Base-by-base conservation (phyloP, 1,140 invertebrate species). In the Bombus affinis region DNA sequence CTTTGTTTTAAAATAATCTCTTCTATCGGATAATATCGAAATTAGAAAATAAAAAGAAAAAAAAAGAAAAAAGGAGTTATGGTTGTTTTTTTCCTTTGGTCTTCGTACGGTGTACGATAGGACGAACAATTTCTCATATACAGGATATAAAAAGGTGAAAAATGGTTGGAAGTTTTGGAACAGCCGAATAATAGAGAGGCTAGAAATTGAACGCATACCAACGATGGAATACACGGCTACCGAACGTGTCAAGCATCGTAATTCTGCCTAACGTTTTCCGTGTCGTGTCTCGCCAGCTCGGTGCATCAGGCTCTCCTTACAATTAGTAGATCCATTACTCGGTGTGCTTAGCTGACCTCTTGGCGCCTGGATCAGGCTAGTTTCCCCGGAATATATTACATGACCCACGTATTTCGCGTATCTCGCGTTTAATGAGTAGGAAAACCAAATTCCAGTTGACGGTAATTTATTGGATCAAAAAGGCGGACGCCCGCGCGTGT, bases 291-390 rank as follows among this genome's bases (percentile, higher is more conserved):
- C 59, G 39, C 4, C 44, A 35, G 25, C 44, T 28, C 81, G 35
- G 12, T 47, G 10, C 32, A 66, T 47, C 59, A 47, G 37, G 72
- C 39, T 75, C 71, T 75, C 32, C 77, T 82, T 47, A 65, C 57
- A 75, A 82, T 75, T 82, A 75, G 71, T 75, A 47, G 62, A 77
- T 77, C 75, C 75, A 78, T 78, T 66, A 66, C 39, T 79, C 18
- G 15, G 9, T 28, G 35, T 35, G 53, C 47, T 59, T 57, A 44
- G 78, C 62, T 70, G 47, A 53, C 74, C 74, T 25, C 35, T 28
- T 15, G 42, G 15, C 8, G 25, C 12, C 13, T 12, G 53, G 22
- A n/a, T n/a, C 10, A 74, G 44, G 22, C 6, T 12, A 75, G 32
- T 25, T 76, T 53, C 3, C 6, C 10, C 25, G 74, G 37, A 42